These are phyloP conservation scores for Agrochola lychnidis DNA, from an alignment of 2,888 invertebrate genomes.

Conservation along the genomic window DNA sequence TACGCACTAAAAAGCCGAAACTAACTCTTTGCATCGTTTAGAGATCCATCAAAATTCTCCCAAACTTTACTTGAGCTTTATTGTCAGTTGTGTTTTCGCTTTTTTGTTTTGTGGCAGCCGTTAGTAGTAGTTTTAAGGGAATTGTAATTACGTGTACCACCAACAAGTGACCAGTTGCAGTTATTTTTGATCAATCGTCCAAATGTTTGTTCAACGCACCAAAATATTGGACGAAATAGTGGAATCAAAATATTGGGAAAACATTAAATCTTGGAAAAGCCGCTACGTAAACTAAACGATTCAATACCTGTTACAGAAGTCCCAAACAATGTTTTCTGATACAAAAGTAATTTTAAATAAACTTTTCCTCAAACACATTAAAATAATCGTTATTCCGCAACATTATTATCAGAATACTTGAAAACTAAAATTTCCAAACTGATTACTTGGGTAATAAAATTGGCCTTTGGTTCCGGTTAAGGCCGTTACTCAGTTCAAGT, in stretches of 20 bases:
- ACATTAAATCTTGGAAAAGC: conserved; percentile 15
- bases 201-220: conserved; percentile 11
- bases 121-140: background rate
- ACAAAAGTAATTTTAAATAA: background rate
- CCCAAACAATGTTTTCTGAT: conserved; percentile 6
- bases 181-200: conserved; percentile 28
- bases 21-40: conserved; percentile 16
- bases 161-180: conserved; percentile 6
- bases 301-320: conserved; percentile 2
- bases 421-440: conserved; percentile 41
- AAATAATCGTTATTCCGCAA: conserved; percentile 17
- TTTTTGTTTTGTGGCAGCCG: background rate
- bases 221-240: conserved; percentile 23
- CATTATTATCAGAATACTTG: conserved; percentile 47
- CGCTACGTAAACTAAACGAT: background rate
- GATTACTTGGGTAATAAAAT: conserved; percentile 45
- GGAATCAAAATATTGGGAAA: background rate
- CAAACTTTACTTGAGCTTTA: background rate
- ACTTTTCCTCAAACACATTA: conserved; percentile 16
- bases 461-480: conserved; percentile 58
- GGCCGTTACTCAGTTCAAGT: conserved; percentile 61
- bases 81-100: background rate
- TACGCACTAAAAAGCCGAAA: conserved; percentile 22
- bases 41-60: background rate
- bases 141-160: conserved; percentile 12